Conservation (phyloP, 2,797 vertebrate species). For the Argyrosomus regius region DNA sequence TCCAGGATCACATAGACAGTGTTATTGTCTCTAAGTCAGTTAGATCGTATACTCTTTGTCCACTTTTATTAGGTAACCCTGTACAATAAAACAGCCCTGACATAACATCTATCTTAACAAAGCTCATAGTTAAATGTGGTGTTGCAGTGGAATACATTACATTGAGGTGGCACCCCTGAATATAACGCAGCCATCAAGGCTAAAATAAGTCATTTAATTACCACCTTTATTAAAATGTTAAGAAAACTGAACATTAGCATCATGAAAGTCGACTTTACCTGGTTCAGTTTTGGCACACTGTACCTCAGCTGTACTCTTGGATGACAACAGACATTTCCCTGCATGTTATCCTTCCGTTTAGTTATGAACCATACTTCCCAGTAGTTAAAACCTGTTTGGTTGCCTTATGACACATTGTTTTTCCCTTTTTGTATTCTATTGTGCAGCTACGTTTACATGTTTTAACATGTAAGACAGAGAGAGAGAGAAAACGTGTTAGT, state of each 20-base stretch:
- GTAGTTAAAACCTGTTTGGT: not conserved
- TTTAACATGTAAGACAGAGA: not conserved
- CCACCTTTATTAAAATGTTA: not conserved
- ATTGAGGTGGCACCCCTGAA: not conserved
- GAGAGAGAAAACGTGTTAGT: not conserved
- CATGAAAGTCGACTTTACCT: not conserved
- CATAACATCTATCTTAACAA: not conserved
- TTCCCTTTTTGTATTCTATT: not conserved
- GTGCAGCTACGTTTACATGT: not conserved
- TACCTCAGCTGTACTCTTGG: rapidly evolving
- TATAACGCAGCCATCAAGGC: not conserved
- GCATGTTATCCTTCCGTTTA: not conserved
- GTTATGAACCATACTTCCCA: not conserved
- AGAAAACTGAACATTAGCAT: not conserved
- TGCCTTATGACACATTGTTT: not conserved
- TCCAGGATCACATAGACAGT: not conserved
- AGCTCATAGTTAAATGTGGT: not conserved
- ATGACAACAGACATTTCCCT: not conserved
- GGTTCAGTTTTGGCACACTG: not conserved
- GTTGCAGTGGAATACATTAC: not conserved
- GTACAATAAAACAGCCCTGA: not conserved
- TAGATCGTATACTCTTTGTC: not conserved
- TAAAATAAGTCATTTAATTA: not conserved
- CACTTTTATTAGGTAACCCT: not conserved
- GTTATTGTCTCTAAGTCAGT: not conserved